Percentiles rank a stretch among this genome's conserved stretches.
These are phyloP conservation scores for Trilocha varians DNA, from an alignment of 2,888 invertebrate genomes.

Conservation along the genomic window DNA sequence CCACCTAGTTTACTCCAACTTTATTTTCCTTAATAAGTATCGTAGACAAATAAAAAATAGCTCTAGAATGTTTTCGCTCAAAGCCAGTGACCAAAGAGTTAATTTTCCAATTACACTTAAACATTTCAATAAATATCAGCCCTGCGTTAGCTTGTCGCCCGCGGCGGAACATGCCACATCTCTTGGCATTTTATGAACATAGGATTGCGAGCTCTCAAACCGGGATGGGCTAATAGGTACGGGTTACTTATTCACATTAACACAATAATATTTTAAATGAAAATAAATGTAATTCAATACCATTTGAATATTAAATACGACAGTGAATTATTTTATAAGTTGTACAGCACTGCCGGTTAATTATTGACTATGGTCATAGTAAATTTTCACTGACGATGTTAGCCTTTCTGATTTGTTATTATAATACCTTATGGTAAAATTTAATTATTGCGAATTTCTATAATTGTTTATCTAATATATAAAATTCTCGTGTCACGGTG, in stretches of 20 bases:
- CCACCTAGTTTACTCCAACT: too few relatives aligned
- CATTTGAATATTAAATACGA: not conserved
- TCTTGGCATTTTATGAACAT: constrained; percentile 5
- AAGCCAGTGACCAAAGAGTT: not conserved
- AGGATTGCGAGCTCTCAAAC: not conserved
- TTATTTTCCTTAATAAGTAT: too few relatives aligned
- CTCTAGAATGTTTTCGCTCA: not conserved
- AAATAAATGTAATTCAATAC: not conserved
- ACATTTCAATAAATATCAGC: not conserved
- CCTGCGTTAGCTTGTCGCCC: constrained; percentile 5
- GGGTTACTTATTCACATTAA: not conserved
- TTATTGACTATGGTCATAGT: not conserved
- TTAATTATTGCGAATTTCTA: constrained; percentile 1
- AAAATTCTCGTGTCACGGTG: too few relatives aligned
- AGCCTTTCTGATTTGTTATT: not conserved
- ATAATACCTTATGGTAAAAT: not conserved
- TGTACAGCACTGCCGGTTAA: not conserved
- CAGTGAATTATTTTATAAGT: not conserved
- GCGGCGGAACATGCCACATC: constrained; percentile 1
- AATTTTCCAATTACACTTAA: not conserved
- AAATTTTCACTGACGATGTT: not conserved
- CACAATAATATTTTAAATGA: not conserved
- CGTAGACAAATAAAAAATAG: not conserved
- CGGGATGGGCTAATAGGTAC: constrained; percentile 1
- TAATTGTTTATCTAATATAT: too few relatives aligned